Evolutionary conservation across 2,888 invertebrate species (phyloP).

Genomic region (Pristionchus exspectatus): DNA sequence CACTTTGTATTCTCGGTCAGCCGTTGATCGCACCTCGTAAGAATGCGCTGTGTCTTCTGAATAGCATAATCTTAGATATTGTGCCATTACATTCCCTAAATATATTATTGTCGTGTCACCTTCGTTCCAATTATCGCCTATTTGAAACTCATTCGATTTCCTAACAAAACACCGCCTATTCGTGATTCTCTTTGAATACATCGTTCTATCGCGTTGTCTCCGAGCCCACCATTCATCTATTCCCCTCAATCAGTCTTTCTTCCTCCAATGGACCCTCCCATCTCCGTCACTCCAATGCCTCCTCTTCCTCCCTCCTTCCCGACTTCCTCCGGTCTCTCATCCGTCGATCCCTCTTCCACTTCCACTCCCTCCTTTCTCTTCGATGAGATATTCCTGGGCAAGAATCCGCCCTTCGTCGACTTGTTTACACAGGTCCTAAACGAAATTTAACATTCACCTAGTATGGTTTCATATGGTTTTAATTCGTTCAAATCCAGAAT

Average conservation of each 20-base stretch:
- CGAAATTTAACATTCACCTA: background rate
- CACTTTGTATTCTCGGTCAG: background rate
- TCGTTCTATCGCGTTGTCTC: background rate
- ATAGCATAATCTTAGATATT: background rate
- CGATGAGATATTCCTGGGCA: constrained; percentile 2
- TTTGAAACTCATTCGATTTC: background rate
- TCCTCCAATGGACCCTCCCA: background rate
- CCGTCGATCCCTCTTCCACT: constrained; percentile 3
- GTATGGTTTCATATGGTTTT: background rate
- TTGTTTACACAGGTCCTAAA: background rate
- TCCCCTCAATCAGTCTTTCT: background rate
- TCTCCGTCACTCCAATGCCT: background rate
- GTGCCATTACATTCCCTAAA: background rate
- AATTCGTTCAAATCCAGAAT: background rate
- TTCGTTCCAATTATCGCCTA: background rate
- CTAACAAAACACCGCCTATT: no score
- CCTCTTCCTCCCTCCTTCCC: background rate
- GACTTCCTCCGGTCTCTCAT: background rate
- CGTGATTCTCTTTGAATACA: background rate
- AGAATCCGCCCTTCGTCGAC: constrained; percentile 15
- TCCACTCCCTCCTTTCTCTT: constrained; percentile 17
- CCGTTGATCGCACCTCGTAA: background rate
- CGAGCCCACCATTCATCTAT: background rate
- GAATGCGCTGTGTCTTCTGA: no score
- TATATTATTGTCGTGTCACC: background rate